These are phyloP conservation scores for Synergus gifuensis DNA, from an alignment of 2,888 invertebrate genomes.

Conservation along the genomic window DNA sequence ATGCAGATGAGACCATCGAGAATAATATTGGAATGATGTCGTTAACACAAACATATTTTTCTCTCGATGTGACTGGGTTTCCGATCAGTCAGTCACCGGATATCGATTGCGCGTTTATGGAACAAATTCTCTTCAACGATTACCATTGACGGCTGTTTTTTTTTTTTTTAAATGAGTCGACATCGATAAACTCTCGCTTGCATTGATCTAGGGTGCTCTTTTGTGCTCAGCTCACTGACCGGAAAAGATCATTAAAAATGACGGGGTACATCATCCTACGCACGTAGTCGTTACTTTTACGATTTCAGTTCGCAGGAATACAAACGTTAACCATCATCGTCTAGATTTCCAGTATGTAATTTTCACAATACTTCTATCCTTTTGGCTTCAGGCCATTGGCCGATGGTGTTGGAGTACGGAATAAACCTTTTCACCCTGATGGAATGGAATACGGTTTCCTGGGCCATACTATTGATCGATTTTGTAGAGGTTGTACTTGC, in stretches of 20 bases:
- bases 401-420: conserved; percentile 78
- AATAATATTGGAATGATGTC: neutral
- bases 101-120: conserved; percentile 24
- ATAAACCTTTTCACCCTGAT: conserved; percentile 82
- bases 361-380: conserved; percentile 82
- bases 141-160: neutral
- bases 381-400: conserved; percentile 87
- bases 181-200: neutral
- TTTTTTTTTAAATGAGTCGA: neutral
- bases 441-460: conserved; percentile 89
- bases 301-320: conserved; percentile 83
- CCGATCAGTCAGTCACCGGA: conserved; percentile 12
- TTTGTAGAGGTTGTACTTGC: conserved; percentile 83
- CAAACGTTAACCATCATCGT: conserved; percentile 86
- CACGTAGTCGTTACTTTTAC: conserved; percentile 46
- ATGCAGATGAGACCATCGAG: neutral
- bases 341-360: conserved; percentile 83
- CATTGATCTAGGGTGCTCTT: conserved; percentile 8
- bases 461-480: conserved; percentile 86
- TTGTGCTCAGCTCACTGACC: conserved; percentile 18
- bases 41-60: conserved; percentile 1
- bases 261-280: neutral
- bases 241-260: neutral
- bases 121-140: conserved; percentile 24
- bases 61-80: neutral